A percentile compares a stretch with the other conserved stretches of the same genome.
Conservation (phyloP, 2,113 vertebrate genomes). For the Todiramphus saurophagus region DNA sequence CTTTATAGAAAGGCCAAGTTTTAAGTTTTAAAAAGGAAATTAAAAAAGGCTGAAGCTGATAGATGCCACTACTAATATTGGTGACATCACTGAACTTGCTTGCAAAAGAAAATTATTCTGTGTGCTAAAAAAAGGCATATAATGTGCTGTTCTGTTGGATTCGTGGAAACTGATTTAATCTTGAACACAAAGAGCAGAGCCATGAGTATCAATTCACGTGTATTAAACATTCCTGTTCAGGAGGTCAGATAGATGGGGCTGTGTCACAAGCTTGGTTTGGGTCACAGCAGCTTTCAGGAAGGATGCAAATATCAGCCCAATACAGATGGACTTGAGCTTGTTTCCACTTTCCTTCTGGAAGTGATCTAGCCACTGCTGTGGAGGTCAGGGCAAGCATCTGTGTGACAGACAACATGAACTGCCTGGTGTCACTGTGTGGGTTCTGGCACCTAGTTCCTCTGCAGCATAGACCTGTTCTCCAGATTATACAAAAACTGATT, state of each 20-base stretch:
- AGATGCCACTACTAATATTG: neutral
- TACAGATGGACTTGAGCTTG: accelerated
- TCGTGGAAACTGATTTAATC: neutral
- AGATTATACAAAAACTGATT: neutral
- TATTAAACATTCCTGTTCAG: neutral
- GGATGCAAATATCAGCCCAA: neutral
- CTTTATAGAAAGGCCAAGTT: neutral
- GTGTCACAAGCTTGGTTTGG: neutral
- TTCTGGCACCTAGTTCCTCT: neutral
- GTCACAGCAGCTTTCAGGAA: neutral
- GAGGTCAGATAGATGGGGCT: too few species aligned
- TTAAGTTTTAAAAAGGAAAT: neutral
- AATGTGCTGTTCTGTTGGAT: neutral
- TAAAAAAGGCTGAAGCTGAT: neutral
- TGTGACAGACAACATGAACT: too few species aligned
- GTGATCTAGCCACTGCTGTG: neutral
- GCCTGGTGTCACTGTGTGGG: neutral
- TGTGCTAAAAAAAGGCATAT: neutral
- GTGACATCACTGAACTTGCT: neutral
- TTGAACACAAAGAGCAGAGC: neutral
- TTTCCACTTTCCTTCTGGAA: neutral
- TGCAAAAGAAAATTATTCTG: neutral
- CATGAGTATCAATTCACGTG: neutral
- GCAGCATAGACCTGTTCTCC: neutral
- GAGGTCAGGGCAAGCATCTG: neutral